These are phyloP conservation scores for Diorhabda sublineata DNA, from an alignment of 1,140 invertebrate genomes.

Conservation along the genomic window DNA sequence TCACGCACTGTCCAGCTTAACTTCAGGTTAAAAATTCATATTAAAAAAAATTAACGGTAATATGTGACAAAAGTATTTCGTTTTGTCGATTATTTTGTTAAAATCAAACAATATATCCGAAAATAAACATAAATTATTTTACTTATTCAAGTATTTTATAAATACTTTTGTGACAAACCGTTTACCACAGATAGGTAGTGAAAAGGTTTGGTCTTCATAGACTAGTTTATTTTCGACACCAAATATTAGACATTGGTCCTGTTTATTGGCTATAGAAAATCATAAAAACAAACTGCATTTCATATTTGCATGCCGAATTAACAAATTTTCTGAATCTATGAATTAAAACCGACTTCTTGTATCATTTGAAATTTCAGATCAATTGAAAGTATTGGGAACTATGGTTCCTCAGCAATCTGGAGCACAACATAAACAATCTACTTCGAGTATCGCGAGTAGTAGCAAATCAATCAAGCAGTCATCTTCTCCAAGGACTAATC, in stretches of 20 bases:
- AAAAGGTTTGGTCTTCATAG: too few species aligned
- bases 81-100: background rate
- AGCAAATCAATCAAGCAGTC: background rate
- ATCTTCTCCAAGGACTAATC: background rate
- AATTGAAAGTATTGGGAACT: conserved; percentile 27
- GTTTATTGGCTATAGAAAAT: too few species aligned
- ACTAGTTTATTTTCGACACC: too few species aligned
- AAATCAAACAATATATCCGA: background rate
- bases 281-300: too few species aligned
- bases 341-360: background rate
- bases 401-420: conserved; percentile 17
- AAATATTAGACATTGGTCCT: too few species aligned
- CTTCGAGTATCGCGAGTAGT: background rate
- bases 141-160: too few species aligned
- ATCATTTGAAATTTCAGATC: conserved; percentile 12
- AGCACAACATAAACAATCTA: background rate
- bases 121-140: too few species aligned
- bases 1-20: conserved; percentile 6
- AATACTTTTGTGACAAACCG: too few species aligned
- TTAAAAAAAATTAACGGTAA: background rate
- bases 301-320: too few species aligned
- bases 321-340: too few species aligned
- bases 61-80: background rate
- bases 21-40: conserved; percentile 6
- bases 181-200: too few species aligned